phyloP scores from a whole-genome alignment of 2,888 invertebrate genomes.

The Muscina levida region DNA sequence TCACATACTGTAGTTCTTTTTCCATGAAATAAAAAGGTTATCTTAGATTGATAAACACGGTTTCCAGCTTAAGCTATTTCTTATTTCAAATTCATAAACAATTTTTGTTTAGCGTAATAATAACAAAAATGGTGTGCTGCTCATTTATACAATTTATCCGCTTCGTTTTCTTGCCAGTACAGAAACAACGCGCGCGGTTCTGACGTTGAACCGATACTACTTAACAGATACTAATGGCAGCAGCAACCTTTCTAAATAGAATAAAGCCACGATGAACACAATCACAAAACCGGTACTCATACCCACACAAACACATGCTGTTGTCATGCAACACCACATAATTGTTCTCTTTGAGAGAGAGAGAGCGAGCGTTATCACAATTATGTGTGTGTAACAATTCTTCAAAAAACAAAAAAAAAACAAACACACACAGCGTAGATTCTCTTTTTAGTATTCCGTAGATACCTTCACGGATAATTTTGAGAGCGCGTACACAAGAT shows the following conservation, averaged over 20 bases:
- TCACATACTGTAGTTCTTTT: no score
- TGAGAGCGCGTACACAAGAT: conserved; percentile 37
- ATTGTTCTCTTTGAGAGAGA: no score
- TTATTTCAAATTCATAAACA: no score
- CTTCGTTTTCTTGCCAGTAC: conserved; percentile 28
- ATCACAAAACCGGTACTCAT: conserved; percentile 58
- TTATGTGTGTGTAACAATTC: no score
- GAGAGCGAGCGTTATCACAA: no score
- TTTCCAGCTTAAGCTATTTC: no score
- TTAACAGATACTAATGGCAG: conserved; percentile 72
- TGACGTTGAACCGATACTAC: conserved; percentile 79
- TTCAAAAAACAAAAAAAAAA: no score
- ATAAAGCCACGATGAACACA: no score
- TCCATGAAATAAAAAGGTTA: no score
- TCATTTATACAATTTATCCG: conserved; percentile 20
- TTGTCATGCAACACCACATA: no score
- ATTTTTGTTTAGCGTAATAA: conserved; percentile 6
- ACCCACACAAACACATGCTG: conserved; percentile 27
- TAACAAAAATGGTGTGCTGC: conserved; percentile 10
- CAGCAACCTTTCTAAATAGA: conserved; percentile 77
- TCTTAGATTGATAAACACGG: no score
- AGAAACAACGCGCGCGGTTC: conserved; percentile 71
- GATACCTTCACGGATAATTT: conserved; percentile 73
- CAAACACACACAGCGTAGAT: no score
- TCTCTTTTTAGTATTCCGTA: background rate